Percentiles rank a stretch among this genome's conserved stretches.
phyloP scores from a whole-genome alignment of 2,888 invertebrate genomes.

The Emesis furor region DNA sequence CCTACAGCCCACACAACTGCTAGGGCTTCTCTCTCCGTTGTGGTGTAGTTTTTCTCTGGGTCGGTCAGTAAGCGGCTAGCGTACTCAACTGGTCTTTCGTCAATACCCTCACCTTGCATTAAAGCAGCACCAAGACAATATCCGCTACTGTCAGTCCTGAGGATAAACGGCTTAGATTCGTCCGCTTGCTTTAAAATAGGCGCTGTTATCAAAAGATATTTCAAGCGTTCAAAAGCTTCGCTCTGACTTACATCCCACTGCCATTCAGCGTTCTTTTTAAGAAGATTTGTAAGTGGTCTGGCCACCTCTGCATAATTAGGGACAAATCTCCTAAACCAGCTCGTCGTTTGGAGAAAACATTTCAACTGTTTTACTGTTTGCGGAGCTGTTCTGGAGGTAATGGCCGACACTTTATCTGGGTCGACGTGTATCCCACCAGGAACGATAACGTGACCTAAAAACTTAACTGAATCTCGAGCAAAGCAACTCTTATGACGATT shows the following conservation, averaged over 20 bases:
- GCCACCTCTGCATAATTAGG: conserved; percentile 65
- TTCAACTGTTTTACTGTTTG: conserved; percentile 66
- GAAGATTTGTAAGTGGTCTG: conserved; percentile 66
- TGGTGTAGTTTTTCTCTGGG: conserved; percentile 81
- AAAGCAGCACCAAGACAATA: conserved; percentile 68
- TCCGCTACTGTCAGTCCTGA: conserved; percentile 77
- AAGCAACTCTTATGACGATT: conserved; percentile 77
- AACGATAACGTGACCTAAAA: conserved; percentile 77
- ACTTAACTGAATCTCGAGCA: conserved; percentile 73
- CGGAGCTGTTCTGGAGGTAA: conserved; percentile 67
- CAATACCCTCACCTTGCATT: conserved; percentile 59
- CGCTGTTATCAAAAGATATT: background rate
- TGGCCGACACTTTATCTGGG: conserved; percentile 75
- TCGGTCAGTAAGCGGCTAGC: conserved; percentile 70
- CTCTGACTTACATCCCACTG: conserved; percentile 33
- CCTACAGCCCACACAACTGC: conserved; percentile 64
- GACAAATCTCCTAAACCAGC: conserved; percentile 75
- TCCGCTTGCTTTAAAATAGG: conserved; percentile 60
- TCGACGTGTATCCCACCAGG: conserved; percentile 74
- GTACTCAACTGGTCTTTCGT: conserved; percentile 45
- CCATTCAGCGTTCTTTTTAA: conserved; percentile 71
- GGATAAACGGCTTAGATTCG: conserved; percentile 70
- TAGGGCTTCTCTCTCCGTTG: conserved; percentile 81
- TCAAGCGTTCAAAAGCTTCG: background rate
- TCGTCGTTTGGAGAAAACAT: conserved; percentile 73